phyloP scores from a whole-genome alignment of 2,888 invertebrate species.

The Hyalella azteca region DNA sequence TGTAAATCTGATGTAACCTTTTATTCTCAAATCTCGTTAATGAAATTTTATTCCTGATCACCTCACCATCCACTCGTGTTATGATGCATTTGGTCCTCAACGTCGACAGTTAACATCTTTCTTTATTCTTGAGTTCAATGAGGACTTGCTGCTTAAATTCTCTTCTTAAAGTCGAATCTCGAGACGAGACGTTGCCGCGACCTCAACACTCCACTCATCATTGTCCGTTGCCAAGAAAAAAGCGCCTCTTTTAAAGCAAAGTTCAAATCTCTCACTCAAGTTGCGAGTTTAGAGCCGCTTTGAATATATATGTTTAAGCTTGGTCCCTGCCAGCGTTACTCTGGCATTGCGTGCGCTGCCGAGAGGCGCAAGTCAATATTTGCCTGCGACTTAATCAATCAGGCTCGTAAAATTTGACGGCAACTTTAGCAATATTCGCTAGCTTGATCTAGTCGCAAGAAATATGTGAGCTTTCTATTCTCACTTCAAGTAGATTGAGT shows the following conservation, averaged over 20 bases:
- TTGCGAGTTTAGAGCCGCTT: constrained; percentile 12
- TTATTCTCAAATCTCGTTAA: no score
- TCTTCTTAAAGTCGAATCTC: constrained; percentile 9
- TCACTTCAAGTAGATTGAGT: constrained; percentile 25
- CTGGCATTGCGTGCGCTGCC: neutral
- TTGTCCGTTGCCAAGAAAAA: constrained; percentile 15
- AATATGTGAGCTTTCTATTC: constrained; percentile 13
- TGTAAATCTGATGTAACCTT: no score
- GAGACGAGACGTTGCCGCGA: neutral
- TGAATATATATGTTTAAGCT: neutral
- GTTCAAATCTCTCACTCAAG: constrained; percentile 28
- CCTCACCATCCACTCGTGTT: neutral
- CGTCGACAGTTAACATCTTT: no score
- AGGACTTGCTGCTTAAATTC: neutral
- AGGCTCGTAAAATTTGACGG: constrained; percentile 1
- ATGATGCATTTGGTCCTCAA: constrained; percentile 2
- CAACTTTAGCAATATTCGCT: constrained; percentile 30
- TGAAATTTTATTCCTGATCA: no score
- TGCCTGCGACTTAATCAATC: constrained; percentile 25
- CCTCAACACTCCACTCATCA: constrained; percentile 21
- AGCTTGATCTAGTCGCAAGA: constrained; percentile 20
- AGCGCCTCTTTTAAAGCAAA: neutral
- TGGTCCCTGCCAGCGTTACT: neutral
- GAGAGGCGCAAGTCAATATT: constrained; percentile 21
- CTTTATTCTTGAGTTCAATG: no score